Evolutionary conservation across 2,113 vertebrate genomes (phyloP).

Genomic region (Peromyscus leucopus): DNA sequence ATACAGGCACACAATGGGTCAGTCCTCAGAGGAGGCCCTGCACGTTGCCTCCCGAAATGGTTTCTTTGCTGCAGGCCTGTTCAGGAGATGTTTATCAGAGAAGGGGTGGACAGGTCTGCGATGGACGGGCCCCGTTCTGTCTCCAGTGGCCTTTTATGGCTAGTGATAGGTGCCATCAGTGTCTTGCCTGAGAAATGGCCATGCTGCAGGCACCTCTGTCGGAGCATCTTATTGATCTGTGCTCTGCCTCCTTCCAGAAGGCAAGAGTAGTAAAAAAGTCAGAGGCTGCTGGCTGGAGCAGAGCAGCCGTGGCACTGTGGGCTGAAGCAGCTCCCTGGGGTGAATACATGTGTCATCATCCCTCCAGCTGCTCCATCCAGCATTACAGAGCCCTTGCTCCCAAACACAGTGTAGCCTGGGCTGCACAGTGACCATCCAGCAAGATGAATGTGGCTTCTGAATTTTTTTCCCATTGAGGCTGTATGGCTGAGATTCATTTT

Average conservation of each 20-base stretch:
- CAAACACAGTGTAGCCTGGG: slow-evolving; percentile 62
- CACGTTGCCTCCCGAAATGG: slow-evolving; percentile 87
- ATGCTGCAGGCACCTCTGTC: slow-evolving; percentile 86
- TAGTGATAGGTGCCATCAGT: slow-evolving; percentile 92
- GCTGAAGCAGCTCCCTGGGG: slow-evolving; percentile 80
- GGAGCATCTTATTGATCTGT: slow-evolving; percentile 91
- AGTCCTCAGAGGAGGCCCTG: slow-evolving; percentile 33
- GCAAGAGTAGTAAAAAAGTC: slow-evolving; percentile 81
- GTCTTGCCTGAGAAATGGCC: slow-evolving; percentile 92
- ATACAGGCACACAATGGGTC: slow-evolving; percentile 25
- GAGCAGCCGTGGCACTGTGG: slow-evolving; percentile 66
- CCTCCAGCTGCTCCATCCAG: slow-evolving; percentile 75
- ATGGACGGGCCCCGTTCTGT: slow-evolving; percentile 88
- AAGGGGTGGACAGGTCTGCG: slow-evolving; percentile 87
- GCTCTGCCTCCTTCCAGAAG: slow-evolving; percentile 85
- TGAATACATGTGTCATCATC: slow-evolving; percentile 73
- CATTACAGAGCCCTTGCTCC: slow-evolving; percentile 76
- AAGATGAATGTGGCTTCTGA: slow-evolving; percentile 46
- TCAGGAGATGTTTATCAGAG: slow-evolving; percentile 91
- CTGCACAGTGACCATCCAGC: slow-evolving; percentile 66
- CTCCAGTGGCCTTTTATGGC: slow-evolving; percentile 91
- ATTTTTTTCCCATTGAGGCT: not conserved
- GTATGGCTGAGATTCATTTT: slow-evolving; percentile 77
- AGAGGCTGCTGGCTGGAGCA: slow-evolving; percentile 70
- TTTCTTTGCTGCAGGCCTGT: slow-evolving; percentile 88